phyloP scores from a whole-genome alignment of 2,888 invertebrate genomes.

The Athripsodes cinereus region DNA sequence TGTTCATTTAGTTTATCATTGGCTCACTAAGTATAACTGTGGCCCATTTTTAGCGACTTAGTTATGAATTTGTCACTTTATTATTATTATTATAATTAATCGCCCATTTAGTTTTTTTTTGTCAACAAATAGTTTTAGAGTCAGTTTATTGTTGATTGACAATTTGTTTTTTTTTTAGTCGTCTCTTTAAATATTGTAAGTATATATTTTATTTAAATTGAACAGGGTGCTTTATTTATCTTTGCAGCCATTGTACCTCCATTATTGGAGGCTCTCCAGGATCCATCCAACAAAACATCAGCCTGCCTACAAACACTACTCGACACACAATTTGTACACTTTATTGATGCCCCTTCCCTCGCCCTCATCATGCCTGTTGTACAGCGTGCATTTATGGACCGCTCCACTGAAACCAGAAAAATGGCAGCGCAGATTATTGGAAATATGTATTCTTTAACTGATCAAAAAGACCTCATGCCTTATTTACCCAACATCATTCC shows the following conservation, averaged over 20 bases:
- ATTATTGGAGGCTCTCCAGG: slow-evolving; percentile 84
- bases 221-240: no score
- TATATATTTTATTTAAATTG: no score
- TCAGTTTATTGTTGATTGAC: no score
- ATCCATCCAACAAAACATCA: slow-evolving; percentile 93
- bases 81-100: no score
- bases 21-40: no score
- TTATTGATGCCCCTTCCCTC: slow-evolving; percentile 97
- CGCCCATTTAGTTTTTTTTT: no score
- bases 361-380: slow-evolving; percentile 99
- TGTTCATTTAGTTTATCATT: no score
- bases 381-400: slow-evolving; percentile 93
- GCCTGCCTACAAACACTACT: slow-evolving; percentile 86
- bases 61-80: no score
- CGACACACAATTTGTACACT: slow-evolving; percentile 98
- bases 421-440: slow-evolving; percentile 99
- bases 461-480: slow-evolving; percentile 96
- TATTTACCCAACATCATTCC: slow-evolving; percentile 96
- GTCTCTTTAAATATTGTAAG: no score
- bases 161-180: no score
- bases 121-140: no score
- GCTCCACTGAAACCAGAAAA: slow-evolving; percentile 96
- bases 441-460: slow-evolving; percentile 98
- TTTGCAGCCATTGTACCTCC: slow-evolving; percentile 73
- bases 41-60: no score